Base-by-base conservation (phyloP, 2,888 invertebrate genomes). In the Alitta virens region DNA sequence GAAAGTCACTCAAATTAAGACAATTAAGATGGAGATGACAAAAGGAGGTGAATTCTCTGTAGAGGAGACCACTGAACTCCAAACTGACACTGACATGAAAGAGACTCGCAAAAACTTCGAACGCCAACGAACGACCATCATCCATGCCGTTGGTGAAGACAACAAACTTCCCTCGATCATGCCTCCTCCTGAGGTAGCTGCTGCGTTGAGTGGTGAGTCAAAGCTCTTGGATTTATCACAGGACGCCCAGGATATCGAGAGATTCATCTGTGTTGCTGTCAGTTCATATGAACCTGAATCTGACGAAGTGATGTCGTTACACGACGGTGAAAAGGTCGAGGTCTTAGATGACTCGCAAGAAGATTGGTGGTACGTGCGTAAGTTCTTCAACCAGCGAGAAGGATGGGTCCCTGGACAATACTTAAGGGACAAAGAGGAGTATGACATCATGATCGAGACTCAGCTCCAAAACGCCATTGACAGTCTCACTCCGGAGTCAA, bases 291-390 rank as follows among this genome's bases (percentile, higher is more conserved):
- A 71, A 26, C 70, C 71, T 0, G 71, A 71, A 21, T 56, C 64
- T 1, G 71, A 71, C 27, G 71, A 71, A 3, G 71, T 70, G 21
- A 60, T 71, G 60, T 68, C 71, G 0, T 65, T 71, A 9, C 70
- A 71, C 43, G 70, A 71, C n/a, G 71, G 70, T 9, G 71, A 71
- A 58, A 68, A 66, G 53, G 56, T 71, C 16, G 68, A 71, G 53
- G 58, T 71, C 43, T 26, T 70, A n/a, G 70, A 71, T 23, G 64
- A 65, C 23, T 21, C 52, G 1, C 52, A 56, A 18, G 64, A 65
- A 16, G 66, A 70, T 46, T 70, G 69, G 70, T 71, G 71, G 70
- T 46, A 64, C 16, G 68, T 71, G 23, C 52, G 61, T 12, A 70
- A 69, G 57, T 27, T 58, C 9, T 70, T 69, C 43, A 64, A 70